phyloP scores from a whole-genome alignment of 1,140 invertebrate species.

The Drosophila bocki region DNA sequence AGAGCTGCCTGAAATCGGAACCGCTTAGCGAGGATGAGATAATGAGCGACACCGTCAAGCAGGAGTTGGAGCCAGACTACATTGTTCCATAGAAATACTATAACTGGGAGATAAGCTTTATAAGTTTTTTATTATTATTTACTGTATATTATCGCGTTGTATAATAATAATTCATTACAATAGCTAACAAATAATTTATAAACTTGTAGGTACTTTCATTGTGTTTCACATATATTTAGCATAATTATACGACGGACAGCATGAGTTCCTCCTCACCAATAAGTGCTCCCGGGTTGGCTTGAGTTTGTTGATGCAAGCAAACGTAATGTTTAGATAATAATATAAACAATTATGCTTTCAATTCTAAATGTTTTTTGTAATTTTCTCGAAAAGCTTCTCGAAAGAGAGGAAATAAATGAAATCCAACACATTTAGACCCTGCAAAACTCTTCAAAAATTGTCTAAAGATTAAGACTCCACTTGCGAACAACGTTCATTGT shows the following conservation, averaged over 20 bases:
- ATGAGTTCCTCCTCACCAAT: constrained; percentile 10
- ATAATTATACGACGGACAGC: constrained; percentile 29
- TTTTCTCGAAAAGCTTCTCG: not conserved
- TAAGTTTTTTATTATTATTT: constrained; percentile 55
- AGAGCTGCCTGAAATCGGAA: constrained; percentile 24
- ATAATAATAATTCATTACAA: constrained; percentile 43
- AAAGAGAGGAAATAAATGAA: too few species aligned
- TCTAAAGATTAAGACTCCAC: constrained; percentile 4
- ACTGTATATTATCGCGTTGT: constrained; percentile 63
- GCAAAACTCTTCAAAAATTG: constrained; percentile 7
- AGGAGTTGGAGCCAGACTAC: constrained; percentile 23
- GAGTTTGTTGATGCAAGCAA: constrained; percentile 4
- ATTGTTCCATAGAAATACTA: constrained; percentile 6
- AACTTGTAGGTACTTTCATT: constrained; percentile 57
- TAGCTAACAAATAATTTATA: constrained; percentile 59
- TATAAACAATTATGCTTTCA: not conserved
- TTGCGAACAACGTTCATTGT: constrained; percentile 4
- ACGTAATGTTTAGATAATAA: constrained; percentile 9
- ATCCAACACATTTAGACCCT: not conserved
- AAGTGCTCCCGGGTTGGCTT: constrained; percentile 11
- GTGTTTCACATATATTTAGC: constrained; percentile 31
- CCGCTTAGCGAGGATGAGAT: constrained; percentile 31
- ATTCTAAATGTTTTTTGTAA: not conserved
- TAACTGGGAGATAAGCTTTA: constrained; percentile 22
- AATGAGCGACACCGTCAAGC: constrained; percentile 9